Base-by-base conservation (phyloP, 2,797 vertebrate genomes). In the Loriculus beryllinus region DNA sequence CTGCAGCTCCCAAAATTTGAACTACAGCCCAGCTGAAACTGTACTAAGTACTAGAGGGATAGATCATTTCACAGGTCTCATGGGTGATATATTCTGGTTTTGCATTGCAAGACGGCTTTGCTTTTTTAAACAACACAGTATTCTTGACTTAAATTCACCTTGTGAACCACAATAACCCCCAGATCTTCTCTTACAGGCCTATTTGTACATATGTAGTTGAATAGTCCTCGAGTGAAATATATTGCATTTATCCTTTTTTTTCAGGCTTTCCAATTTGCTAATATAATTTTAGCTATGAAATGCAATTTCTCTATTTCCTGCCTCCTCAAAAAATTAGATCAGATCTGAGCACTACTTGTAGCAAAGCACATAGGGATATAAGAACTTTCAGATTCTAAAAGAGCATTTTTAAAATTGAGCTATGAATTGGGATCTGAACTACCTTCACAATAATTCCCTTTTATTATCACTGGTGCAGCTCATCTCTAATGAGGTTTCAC, bases 401-500 rank as follows among this genome's bases (percentile, higher is more conserved):
- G 18, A 54, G 13, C 37, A 39, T 31, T 83, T 90, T 86, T 86
- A 31, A 52, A 84, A 87, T 51, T 76, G 45, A 93, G 33, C 70
- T 80, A 77, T 56, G 65, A 95, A 63, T 72, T 40, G 54, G 59
- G 37, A 33, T 87, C 72, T 92, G 63, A 89, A 33, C 51, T 71
- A 59, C 40, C 63, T 79, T 92, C 63, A 63, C 68, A 91, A 89
- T 23, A 75, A 47, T 48, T 75, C 20, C 69, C 67, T 71, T 59
- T 82, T 67, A 37, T 33, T 60, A 89, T 69, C 94, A 90, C 70
- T 91, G 85, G 70, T 87, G 85, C 65, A 92, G 76, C 72, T 89
- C 72, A 83, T 67, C 47, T 83, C 63, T 89, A 93, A 88, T 52
- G 82, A 93, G 85, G 84, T 83, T 94, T 96, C 89, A 86, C 31